Evolutionary conservation across 2,888 invertebrate species (phyloP).

Genomic region (Nomada fabriciana): DNA sequence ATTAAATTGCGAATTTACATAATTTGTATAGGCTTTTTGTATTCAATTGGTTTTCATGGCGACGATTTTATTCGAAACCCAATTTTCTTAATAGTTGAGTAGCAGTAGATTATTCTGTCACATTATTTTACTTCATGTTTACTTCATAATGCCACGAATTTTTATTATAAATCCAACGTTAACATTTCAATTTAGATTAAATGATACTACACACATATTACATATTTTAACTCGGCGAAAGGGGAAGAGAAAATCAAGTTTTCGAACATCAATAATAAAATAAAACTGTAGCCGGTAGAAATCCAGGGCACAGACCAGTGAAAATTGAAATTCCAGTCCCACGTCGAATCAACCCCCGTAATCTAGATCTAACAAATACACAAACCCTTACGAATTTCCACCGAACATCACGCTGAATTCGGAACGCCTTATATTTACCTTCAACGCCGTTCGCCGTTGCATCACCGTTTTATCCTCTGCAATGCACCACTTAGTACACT

Average conservation of each 20-base stretch:
- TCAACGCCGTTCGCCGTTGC: background rate
- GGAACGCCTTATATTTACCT: constrained; percentile 10
- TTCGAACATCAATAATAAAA: background rate
- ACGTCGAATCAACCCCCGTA: background rate
- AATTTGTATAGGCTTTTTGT: too few relatives aligned
- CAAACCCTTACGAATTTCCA: background rate
- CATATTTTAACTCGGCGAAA: too few relatives aligned
- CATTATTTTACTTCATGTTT: too few relatives aligned
- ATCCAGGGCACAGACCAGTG: background rate
- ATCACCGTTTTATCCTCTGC: constrained; percentile 1
- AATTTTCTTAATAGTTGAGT: too few relatives aligned
- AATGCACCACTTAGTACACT: background rate
- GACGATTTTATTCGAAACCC: too few relatives aligned
- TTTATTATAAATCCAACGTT: too few relatives aligned
- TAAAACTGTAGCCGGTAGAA: background rate
- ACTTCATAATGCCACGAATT: too few relatives aligned
- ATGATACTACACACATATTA: too few relatives aligned
- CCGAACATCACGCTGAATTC: background rate
- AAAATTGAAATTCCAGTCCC: background rate
- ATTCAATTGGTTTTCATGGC: too few relatives aligned
- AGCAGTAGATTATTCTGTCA: too few relatives aligned
- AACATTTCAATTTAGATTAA: too few relatives aligned
- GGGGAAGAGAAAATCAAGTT: background rate
- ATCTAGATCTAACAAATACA: background rate
- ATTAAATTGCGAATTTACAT: too few relatives aligned